Evolutionary conservation across 2,888 invertebrate species (phyloP).

Genomic region (Deroplatys truncata): DNA sequence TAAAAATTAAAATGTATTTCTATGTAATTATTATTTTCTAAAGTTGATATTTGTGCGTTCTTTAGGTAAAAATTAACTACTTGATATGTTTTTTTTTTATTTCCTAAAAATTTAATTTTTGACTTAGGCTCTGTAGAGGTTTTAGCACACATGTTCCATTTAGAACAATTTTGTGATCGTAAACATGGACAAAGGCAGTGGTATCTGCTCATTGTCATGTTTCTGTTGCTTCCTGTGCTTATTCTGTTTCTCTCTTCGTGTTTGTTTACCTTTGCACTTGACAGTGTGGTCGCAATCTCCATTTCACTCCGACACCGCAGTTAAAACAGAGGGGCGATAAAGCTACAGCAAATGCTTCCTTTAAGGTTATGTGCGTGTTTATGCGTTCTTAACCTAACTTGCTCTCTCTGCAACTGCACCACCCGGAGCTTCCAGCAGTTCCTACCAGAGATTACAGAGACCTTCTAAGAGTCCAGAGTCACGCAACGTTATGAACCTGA

Average conservation of each 20-base stretch:
- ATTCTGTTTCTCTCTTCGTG: background rate
- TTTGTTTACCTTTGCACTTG: background rate
- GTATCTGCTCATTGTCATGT: too few relatives aligned
- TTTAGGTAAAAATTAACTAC: too few relatives aligned
- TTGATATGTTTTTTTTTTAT: too few relatives aligned
- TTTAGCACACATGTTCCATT: too few relatives aligned
- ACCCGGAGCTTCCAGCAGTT: background rate
- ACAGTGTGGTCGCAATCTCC: background rate
- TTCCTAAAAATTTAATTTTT: too few relatives aligned
- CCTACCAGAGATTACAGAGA: background rate
- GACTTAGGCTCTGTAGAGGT: too few relatives aligned
- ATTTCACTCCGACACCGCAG: background rate
- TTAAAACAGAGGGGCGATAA: conserved; percentile 39
- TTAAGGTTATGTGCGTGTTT: conserved; percentile 44
- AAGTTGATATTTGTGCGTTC: too few relatives aligned
- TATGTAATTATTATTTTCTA: too few relatives aligned
- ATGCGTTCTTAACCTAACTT: conserved; percentile 40
- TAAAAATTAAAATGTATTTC: too few relatives aligned
- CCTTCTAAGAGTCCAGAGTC: background rate
- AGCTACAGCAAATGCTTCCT: conserved; percentile 47
- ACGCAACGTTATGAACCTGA: background rate
- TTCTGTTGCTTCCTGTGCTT: too few relatives aligned
- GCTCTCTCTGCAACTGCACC: background rate
- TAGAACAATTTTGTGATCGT: too few relatives aligned
- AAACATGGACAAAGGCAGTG: too few relatives aligned